Conservation (phyloP, 2,113 vertebrate genomes). For the Arizona elegans region DNA sequence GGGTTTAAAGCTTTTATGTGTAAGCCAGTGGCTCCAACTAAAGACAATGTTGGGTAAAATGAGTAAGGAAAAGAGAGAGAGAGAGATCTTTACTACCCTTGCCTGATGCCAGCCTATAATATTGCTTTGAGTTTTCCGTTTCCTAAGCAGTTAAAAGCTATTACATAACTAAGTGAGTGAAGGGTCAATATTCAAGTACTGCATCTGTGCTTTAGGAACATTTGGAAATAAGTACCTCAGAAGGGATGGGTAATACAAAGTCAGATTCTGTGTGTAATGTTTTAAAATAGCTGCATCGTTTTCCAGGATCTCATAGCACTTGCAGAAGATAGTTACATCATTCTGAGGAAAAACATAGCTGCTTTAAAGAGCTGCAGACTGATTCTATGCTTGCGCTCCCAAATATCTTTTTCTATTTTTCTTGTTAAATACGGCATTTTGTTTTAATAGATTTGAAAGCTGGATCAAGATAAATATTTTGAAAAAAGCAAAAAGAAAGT, state of each 20-base stretch:
- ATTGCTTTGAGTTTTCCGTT: not conserved
- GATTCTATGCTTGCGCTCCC: not conserved
- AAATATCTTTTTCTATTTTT: not conserved
- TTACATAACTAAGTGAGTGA: not conserved
- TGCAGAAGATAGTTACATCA: not conserved
- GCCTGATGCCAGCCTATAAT: not conserved
- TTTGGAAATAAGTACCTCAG: not conserved
- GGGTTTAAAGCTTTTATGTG: constrained; percentile 18
- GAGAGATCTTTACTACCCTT: not conserved
- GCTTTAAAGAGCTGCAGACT: not conserved
- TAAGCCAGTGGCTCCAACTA: constrained; percentile 48
- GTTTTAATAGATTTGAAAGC: not conserved
- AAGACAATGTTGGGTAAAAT: not conserved
- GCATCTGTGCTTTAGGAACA: not conserved
- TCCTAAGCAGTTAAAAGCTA: not conserved
- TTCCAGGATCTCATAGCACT: not conserved
- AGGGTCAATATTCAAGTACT: not conserved
- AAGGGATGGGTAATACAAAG: not conserved
- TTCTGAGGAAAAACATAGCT: not conserved
- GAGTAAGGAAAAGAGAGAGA: constrained; percentile 27
- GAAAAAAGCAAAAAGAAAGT: not conserved
- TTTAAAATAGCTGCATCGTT: not conserved
- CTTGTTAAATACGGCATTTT: not conserved
- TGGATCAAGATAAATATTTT: not conserved
- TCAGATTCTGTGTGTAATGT: not conserved